Percentiles rank a stretch among this genome's conserved stretches.
These are phyloP conservation scores for Trinectes maculatus DNA, from an alignment of 2,113 vertebrate genomes.

Conservation along the genomic window DNA sequence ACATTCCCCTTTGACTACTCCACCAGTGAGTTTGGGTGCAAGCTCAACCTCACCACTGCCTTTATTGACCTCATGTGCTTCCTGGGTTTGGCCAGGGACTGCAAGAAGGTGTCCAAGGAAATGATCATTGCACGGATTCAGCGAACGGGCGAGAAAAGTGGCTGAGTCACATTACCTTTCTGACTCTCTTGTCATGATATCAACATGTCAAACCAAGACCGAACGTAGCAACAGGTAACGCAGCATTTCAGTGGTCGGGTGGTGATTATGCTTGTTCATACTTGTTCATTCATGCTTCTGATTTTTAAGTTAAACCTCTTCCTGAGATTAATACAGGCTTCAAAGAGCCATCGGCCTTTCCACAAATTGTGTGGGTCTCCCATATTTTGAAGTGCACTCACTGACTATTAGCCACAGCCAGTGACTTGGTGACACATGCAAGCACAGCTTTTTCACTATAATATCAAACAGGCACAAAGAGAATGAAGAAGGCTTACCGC, in stretches of 20 bases:
- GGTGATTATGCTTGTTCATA: no score
- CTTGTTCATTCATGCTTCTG: conserved; percentile 53
- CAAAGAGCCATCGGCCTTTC: conserved; percentile 50
- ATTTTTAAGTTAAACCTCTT: conserved; percentile 62
- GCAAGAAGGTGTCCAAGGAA: conserved; percentile 87
- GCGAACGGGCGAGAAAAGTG: conserved; percentile 92
- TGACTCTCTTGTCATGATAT: conserved; percentile 2
- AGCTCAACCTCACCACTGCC: conserved; percentile 88
- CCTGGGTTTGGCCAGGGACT: conserved; percentile 87
- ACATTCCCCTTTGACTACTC: conserved; percentile 93
- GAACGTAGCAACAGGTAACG: conserved; percentile 48
- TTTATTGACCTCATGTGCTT: conserved; percentile 92
- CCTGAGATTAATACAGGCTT: conserved; percentile 70
- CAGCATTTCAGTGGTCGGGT: conserved; percentile 52
- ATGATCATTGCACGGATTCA: conserved; percentile 80
- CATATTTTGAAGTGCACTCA: conserved; percentile 52
- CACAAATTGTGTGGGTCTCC: conserved; percentile 49
- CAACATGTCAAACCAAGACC: conserved; percentile 31
- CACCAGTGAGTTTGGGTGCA: conserved; percentile 90
- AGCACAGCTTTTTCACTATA: conserved; percentile 55
- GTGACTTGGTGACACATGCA: conserved; percentile 30
- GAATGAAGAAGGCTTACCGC: conserved; percentile 5
- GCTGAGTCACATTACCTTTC: conserved; percentile 73
- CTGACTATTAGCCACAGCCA: conserved; percentile 36
- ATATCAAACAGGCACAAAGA: conserved; percentile 18